A percentile compares a stretch with the other conserved stretches of the same genome.
phyloP scores from a whole-genome alignment of 2,113 vertebrate species.

The Carassius auratus region DNA sequence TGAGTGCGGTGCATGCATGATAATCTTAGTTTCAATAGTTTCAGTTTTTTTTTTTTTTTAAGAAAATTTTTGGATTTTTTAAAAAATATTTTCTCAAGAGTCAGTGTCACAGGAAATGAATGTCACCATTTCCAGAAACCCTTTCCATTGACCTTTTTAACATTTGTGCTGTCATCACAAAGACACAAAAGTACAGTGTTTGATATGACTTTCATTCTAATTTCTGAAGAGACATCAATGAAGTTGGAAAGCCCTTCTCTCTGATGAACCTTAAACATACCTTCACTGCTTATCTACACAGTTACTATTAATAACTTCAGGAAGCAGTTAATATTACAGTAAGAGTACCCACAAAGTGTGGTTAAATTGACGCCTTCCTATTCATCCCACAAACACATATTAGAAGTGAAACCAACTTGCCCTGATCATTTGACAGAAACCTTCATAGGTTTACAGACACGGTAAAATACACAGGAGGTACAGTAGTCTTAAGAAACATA shows the following conservation, averaged over 20 bases:
- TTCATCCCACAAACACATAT: slow-evolving; percentile 46
- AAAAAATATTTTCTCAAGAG: neutral
- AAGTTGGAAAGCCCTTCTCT: neutral
- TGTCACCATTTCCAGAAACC: slow-evolving; percentile 18
- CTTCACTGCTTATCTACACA: neutral
- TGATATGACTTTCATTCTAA: neutral
- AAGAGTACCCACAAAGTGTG: slow-evolving; percentile 27
- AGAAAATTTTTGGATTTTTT: too few species aligned
- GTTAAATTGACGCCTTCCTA: slow-evolving; percentile 36
- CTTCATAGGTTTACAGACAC: neutral
- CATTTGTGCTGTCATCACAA: neutral
- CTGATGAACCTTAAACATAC: neutral
- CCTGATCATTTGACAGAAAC: slow-evolving; percentile 1
- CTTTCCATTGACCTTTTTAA: slow-evolving; percentile 5
- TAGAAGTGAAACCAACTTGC: neutral
- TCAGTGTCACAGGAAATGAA: neutral
- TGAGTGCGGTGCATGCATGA: too few species aligned
- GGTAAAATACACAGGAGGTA: neutral
- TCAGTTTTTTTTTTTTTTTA: neutral
- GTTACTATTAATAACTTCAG: slow-evolving; percentile 3
- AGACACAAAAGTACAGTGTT: neutral
- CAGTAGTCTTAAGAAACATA: neutral
- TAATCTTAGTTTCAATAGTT: too few species aligned
- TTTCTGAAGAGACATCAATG: neutral
- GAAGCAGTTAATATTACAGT: slow-evolving; percentile 11